Conservation (phyloP, 2,797 vertebrate genomes). For the Botia almorhae region DNA sequence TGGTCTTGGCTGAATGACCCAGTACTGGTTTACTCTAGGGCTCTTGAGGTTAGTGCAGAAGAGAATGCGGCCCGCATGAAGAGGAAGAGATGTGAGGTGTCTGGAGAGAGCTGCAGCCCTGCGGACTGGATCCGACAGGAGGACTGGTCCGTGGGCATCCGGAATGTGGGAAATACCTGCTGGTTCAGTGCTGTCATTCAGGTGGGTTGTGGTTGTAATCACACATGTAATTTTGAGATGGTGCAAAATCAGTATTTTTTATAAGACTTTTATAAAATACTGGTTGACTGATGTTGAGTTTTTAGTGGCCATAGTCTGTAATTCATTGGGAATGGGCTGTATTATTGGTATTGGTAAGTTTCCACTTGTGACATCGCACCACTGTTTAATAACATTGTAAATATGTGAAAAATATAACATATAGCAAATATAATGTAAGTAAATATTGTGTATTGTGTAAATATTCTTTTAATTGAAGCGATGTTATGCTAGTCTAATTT, state of each 20-base stretch:
- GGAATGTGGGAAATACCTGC: conserved; percentile 96
- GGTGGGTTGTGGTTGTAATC: conserved; percentile 74
- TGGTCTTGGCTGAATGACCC: background rate
- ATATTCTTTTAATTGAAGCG: background rate
- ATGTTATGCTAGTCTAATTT: background rate
- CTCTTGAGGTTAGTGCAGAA: conserved; percentile 75
- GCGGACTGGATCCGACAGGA: conserved; percentile 86
- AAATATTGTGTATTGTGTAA: background rate
- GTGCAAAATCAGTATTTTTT: background rate
- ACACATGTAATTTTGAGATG: background rate
- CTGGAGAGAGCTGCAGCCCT: conserved; percentile 84
- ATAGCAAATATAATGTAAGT: too few species aligned
- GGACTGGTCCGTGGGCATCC: conserved; percentile 94
- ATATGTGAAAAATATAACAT: too few species aligned
- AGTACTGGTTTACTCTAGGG: conserved; percentile 68
- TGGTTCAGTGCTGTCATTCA: conserved; percentile 99
- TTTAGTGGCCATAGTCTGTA: too few species aligned
- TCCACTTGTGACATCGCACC: too few species aligned
- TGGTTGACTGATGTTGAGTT: too few species aligned
- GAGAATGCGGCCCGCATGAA: conserved; percentile 86
- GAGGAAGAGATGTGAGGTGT: conserved; percentile 89
- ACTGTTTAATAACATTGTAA: too few species aligned
- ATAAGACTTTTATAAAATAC: too few species aligned
- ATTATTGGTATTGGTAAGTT: too few species aligned
- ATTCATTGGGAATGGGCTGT: too few species aligned